Percentiles rank a stretch among this genome's conserved stretches.
Evolutionary conservation across 2,113 vertebrate species (phyloP).

Genomic region (Hymenochirus boettgeri): DNA sequence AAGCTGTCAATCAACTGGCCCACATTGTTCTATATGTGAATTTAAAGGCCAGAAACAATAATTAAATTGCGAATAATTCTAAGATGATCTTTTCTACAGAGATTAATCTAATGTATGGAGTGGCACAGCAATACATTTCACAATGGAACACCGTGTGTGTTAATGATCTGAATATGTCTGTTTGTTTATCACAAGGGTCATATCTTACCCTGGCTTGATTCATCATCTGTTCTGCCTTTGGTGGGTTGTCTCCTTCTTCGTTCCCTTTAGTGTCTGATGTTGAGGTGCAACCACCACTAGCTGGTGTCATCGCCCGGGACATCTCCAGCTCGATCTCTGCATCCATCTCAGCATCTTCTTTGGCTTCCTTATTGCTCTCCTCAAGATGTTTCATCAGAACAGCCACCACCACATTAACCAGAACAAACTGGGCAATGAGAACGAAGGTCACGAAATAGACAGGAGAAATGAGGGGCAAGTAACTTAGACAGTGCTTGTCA

Average conservation of each 20-base stretch:
- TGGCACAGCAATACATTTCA: no score
- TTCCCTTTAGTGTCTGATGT: constrained; percentile 47
- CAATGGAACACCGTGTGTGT: no score
- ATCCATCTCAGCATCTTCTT: constrained; percentile 89
- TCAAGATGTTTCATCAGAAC: constrained; percentile 98
- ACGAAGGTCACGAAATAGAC: constrained; percentile 98
- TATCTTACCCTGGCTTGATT: constrained; percentile 49
- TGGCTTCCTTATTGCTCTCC: constrained; percentile 97
- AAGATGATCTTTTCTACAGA: no score
- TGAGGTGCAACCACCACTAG: constrained; percentile 44
- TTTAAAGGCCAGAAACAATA: no score
- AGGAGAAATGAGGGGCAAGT: constrained; percentile 86
- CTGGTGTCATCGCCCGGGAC: constrained; percentile 53
- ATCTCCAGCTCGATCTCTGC: constrained; percentile 84
- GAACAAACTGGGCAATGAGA: constrained; percentile 95
- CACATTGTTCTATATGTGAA: no score
- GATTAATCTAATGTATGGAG: no score
- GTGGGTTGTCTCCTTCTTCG: constrained; percentile 44
- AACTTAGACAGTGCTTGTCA: constrained; percentile 79
- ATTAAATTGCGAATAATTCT: no score
- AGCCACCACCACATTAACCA: constrained; percentile 96
- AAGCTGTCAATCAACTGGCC: no score
- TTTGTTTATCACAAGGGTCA: background rate
- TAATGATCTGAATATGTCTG: no score
- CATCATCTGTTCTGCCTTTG: constrained; percentile 54